Evolutionary conservation across 2,888 invertebrate genomes (phyloP).

Genomic region (Clunio marinus): DNA sequence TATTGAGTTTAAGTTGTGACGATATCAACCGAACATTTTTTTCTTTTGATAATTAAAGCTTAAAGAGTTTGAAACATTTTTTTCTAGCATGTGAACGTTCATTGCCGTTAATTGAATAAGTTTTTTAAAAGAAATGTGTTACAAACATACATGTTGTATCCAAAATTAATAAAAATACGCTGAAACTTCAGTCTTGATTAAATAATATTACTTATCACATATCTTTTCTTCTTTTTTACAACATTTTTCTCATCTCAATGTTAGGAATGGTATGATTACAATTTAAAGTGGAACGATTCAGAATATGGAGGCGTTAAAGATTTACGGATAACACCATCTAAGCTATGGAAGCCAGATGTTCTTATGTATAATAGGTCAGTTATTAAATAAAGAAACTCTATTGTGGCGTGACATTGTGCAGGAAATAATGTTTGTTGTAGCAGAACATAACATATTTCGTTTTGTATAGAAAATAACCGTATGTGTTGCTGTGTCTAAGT

Average conservation of each 20-base stretch:
- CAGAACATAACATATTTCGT: not conserved
- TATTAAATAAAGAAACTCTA: not conserved
- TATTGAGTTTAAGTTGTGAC: too few species aligned
- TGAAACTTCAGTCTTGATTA: too few species aligned
- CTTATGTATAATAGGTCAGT: slow-evolving; percentile 98
- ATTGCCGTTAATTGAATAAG: too few species aligned
- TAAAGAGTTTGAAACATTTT: too few species aligned
- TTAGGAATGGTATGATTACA: slow-evolving; percentile 97
- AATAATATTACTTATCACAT: too few species aligned
- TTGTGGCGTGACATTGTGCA: not conserved
- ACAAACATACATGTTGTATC: too few species aligned
- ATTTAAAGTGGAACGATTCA: slow-evolving; percentile 91
- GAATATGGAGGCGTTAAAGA: slow-evolving; percentile 93
- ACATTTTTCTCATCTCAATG: not conserved
- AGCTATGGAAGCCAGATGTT: slow-evolving; percentile 98
- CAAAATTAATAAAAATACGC: too few species aligned
- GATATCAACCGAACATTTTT: too few species aligned
- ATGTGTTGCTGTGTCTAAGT: not conserved
- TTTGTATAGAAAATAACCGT: not conserved
- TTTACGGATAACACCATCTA: slow-evolving; percentile 89
- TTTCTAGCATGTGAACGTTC: too few species aligned
- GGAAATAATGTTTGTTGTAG: slow-evolving; percentile 7
- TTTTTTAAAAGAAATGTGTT: too few species aligned
- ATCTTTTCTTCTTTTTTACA: not conserved
- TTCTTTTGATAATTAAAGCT: too few species aligned